Evolutionary conservation across 2,113 vertebrate species (phyloP).

Genomic region (Columba livia): DNA sequence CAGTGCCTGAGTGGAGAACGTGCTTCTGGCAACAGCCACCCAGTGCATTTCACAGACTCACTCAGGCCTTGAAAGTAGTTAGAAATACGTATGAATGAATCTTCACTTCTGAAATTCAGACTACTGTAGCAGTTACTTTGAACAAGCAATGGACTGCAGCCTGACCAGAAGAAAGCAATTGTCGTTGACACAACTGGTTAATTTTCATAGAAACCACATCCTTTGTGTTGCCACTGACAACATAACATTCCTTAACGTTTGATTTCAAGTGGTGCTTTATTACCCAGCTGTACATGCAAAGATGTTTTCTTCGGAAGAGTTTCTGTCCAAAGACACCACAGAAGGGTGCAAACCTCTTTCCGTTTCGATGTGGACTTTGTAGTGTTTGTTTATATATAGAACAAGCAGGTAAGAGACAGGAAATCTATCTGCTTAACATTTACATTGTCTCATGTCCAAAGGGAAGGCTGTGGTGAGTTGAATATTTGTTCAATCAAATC

Average conservation of each 20-base stretch:
- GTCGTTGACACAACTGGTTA: conserved; percentile 39
- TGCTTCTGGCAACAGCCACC: not conserved
- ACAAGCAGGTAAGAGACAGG: conserved; percentile 44
- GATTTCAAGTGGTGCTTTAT: conserved; percentile 36
- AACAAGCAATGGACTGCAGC: not conserved
- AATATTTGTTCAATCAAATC: not conserved
- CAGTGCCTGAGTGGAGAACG: not conserved
- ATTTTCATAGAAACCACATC: conserved; percentile 56
- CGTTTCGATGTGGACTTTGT: not conserved
- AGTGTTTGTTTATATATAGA: conserved; percentile 5
- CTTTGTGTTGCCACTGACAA: conserved; percentile 53
- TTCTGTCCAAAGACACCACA: not conserved
- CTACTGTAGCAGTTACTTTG: not conserved
- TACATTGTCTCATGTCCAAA: not conserved
- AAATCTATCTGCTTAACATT: not conserved
- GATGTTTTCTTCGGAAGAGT: conserved; percentile 2
- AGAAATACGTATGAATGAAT: not conserved
- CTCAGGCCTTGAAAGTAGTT: not conserved
- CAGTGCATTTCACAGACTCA: not conserved
- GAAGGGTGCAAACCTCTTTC: not conserved
- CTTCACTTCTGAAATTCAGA: not conserved
- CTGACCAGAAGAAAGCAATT: conserved; percentile 29
- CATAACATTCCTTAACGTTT: conserved; percentile 54
- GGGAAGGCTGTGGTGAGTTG: not conserved
- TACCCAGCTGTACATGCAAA: conserved; percentile 18